These are phyloP conservation scores for Egretta garzetta DNA, from an alignment of 2,113 vertebrate species.

Conservation along the genomic window DNA sequence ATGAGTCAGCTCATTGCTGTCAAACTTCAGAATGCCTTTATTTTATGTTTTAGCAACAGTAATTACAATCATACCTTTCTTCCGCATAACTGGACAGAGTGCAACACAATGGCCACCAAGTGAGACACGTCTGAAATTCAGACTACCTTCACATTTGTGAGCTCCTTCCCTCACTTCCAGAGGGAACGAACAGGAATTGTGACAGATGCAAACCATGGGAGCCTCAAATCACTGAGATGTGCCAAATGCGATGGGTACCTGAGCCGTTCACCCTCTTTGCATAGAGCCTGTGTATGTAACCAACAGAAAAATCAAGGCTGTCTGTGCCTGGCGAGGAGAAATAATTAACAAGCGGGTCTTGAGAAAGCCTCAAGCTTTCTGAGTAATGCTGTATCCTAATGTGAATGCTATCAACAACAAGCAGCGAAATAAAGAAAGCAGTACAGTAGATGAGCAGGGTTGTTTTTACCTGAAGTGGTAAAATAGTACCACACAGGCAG, in stretches of 20 bases:
- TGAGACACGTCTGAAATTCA: neutral
- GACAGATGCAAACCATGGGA: neutral
- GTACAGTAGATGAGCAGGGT: neutral
- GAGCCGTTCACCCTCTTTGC: fast-evolving
- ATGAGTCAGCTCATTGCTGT: neutral
- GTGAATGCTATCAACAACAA: neutral
- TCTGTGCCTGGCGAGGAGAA: neutral
- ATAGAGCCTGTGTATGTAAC: fast-evolving
- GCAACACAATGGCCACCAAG: neutral
- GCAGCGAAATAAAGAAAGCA: neutral
- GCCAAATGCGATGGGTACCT: neutral
- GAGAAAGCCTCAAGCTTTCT: neutral
- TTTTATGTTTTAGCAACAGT: neutral
- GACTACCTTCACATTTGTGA: neutral
- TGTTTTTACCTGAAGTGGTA: neutral
- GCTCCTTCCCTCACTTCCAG: neutral
- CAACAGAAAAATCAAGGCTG: neutral
- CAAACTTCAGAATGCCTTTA: neutral
- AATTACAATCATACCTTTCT: neutral
- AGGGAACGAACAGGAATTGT: neutral
- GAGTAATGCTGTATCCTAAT: neutral
- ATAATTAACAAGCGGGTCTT: neutral
- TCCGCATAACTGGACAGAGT: neutral
- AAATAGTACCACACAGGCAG: neutral
- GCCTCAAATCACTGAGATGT: neutral